Conservation (phyloP, 2,797 vertebrate species). For the Acanthurus tractus region DNA sequence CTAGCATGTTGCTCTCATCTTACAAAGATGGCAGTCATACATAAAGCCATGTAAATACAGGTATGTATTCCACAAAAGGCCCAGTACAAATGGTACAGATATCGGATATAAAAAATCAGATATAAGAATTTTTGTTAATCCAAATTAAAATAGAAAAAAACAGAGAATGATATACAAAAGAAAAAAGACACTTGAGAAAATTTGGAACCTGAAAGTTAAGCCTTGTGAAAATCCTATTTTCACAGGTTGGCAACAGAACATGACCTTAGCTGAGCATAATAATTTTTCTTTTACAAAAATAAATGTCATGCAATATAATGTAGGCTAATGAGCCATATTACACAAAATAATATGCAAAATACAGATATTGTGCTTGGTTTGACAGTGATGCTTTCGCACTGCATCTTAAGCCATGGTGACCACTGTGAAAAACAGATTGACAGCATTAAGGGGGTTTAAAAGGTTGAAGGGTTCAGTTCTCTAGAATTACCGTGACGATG, state of each 20-base stretch:
- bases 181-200: neutral
- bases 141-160: neutral
- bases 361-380: neutral
- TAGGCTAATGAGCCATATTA: too few relatives aligned
- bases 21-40: neutral
- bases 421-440: neutral
- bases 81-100: neutral
- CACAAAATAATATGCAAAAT: too few relatives aligned
- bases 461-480: neutral
- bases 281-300: neutral
- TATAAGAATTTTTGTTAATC: neutral
- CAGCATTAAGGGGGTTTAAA: neutral
- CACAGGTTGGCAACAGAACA: constrained; percentile 14
- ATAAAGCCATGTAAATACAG: neutral
- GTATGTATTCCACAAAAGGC: neutral
- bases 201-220: neutral
- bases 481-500: constrained; percentile 78
- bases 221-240: neutral
- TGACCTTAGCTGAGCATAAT: neutral
- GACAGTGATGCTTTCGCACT: neutral
- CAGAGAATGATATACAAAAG: too few relatives aligned
- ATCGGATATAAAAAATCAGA: neutral
- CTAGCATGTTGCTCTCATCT: neutral
- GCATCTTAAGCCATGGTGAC: neutral
- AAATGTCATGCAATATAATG: too few relatives aligned